A percentile compares a stretch with the other conserved stretches of the same genome.
Evolutionary conservation across 2,797 vertebrate genomes (phyloP).

Genomic region (Leptodactylus fallax): DNA sequence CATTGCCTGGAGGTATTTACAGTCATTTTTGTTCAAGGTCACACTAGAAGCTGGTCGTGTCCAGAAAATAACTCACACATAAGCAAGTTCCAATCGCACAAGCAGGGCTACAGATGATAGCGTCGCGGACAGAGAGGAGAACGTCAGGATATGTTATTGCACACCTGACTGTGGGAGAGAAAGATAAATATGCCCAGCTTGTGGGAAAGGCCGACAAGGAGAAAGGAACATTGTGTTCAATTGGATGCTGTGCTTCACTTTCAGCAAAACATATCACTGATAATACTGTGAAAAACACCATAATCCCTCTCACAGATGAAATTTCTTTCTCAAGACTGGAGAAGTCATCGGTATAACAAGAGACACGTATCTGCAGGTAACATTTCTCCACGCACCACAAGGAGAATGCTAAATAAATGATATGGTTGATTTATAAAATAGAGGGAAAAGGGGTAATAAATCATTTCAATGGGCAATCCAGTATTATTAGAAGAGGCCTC

Average conservation of each 20-base stretch:
- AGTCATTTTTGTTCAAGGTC: not conserved
- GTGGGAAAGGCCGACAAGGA: not conserved
- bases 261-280: not conserved
- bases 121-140: not conserved
- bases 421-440: not conserved
- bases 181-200: not conserved
- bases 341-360: not conserved
- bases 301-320: not conserved
- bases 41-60: not conserved
- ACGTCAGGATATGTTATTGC: not conserved
- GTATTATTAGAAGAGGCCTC: not conserved
- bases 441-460: not conserved
- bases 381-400: not conserved
- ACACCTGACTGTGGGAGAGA: conserved; percentile 1
- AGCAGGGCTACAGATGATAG: not conserved
- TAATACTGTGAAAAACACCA: conserved; percentile 8
- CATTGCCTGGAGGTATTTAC: not conserved
- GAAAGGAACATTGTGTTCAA: not conserved
- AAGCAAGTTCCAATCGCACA: not conserved
- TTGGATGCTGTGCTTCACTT: not conserved
- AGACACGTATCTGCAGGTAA: not conserved
- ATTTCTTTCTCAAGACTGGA: not conserved
- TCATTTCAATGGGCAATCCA: not conserved
- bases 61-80: not conserved
- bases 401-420: not conserved